phyloP scores from a whole-genome alignment of 1,140 invertebrate species.

The Nixonia krombeini region DNA sequence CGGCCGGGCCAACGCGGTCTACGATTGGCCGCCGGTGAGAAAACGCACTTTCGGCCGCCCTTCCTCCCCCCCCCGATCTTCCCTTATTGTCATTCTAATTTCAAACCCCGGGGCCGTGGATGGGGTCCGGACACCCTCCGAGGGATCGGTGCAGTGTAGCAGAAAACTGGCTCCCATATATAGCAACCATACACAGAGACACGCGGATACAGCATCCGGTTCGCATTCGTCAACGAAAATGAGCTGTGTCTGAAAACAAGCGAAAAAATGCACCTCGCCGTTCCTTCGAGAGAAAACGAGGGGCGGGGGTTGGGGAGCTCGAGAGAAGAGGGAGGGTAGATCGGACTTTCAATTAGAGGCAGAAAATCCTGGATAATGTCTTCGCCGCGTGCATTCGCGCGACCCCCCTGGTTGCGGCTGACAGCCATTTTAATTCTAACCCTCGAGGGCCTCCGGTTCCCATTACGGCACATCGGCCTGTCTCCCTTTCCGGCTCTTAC shows the following conservation, averaged over 20 bases:
- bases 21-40: constrained; percentile 65
- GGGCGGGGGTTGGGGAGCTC: no score
- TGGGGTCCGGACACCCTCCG: no score
- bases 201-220: no score
- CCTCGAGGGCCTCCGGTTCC: constrained; percentile 56
- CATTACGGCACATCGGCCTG: constrained; percentile 54
- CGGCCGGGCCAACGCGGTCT: constrained; percentile 53
- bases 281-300: no score
- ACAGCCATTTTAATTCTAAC: constrained; percentile 66
- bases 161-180: constrained; percentile 56
- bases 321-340: no score
- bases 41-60: constrained; percentile 67
- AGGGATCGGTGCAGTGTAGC: constrained; percentile 49
- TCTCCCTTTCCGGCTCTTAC: constrained; percentile 13
- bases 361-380: constrained; percentile 20
- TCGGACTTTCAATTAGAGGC: constrained; percentile 31
- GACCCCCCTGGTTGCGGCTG: constrained; percentile 52
- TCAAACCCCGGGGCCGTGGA: constrained; percentile 50
- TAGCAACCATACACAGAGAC: no score
- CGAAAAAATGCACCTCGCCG: no score
- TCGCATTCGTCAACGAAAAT: no score
- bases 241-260: no score
- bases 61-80: constrained; percentile 67
- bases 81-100: constrained; percentile 73
- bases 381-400: constrained; percentile 22